Base-by-base conservation (phyloP, 2,113 vertebrate species). In the Anoura caudifer region DNA sequence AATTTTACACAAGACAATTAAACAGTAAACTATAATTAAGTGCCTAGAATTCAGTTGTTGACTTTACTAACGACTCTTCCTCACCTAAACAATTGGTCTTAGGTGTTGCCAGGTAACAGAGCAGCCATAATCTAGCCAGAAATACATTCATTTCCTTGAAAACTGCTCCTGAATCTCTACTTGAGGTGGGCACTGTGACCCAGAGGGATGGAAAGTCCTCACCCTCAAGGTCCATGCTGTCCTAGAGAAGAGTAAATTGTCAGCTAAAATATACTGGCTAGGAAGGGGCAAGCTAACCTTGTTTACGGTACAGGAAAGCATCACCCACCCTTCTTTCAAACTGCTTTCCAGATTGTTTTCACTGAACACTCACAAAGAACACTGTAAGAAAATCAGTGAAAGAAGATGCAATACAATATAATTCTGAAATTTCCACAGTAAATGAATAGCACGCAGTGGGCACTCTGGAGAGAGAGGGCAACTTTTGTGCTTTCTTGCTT, bases 261-360 rank as follows among this genome's bases (percentile, higher is more conserved):
- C 24, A 59, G 75, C 31, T 45, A 76, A 47, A 80, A 70, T 17
- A 12, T 5, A 2, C 31, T 22, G 7, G 16, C 17, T 20, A 0
- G 1, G 9, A 90, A 63, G 56, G 69, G 41, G 63, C 33, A 20
- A 38, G 82, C 20, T 13, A 47, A 63, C 38, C 12, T 19, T 41
- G 80, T 28, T n/a, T 45, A 14, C 12, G 5, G 47, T 4, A 12
- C 20, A 54, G 15, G n/a, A 50, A 43, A 1, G 7, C 26, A 17
- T n/a, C 33, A 7, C 41, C 16, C 3, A 14, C 5, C 47, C 50
- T 61, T 50, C 14, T 33, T 54, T 59, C 33, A 31, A 75, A 59
- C 69, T 92, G 28, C 82, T 73, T 87, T 31, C 45, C 83, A 88
- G 28, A 33, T 5, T 65, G 56, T 50, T 97, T 96, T 88, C 33